Evolutionary conservation across 2,797 vertebrate species (phyloP).

Genomic region (Lepilemur ruficaudatus): DNA sequence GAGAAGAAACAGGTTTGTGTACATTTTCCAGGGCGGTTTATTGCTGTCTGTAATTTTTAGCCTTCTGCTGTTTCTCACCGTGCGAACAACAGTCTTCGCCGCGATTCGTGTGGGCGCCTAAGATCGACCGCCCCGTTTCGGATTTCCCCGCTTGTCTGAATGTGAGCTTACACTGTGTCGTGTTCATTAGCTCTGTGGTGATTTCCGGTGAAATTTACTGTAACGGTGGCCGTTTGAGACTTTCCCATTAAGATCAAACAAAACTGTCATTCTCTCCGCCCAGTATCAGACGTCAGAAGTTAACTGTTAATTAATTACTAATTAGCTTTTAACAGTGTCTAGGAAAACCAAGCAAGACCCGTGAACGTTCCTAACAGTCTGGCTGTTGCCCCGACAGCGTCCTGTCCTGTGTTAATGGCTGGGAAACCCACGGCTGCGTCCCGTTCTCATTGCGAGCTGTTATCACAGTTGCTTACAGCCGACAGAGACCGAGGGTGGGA

Average conservation of each 20-base stretch:
- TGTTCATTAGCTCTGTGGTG: accelerated
- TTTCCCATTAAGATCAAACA: neutral
- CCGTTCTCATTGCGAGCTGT: accelerated
- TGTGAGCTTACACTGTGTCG: neutral
- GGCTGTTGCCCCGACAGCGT: accelerated
- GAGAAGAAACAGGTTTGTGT: neutral
- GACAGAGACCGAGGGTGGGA: neutral
- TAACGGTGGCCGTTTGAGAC: neutral
- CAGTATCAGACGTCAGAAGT: neutral
- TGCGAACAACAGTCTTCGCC: too few species aligned
- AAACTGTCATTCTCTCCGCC: neutral
- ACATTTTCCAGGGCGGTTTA: neutral
- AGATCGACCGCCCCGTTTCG: neutral
- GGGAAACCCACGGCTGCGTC: accelerated
- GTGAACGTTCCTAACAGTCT: accelerated
- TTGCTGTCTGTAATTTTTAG: neutral
- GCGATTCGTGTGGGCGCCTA: neutral
- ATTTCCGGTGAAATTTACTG: neutral
- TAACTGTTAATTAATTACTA: neutral
- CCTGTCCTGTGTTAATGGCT: accelerated
- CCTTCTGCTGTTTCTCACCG: neutral
- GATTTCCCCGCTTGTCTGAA: neutral
- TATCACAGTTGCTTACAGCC: neutral
- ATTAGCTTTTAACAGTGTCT: neutral
- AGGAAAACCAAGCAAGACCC: neutral